Evolutionary conservation across 2,888 invertebrate species (phyloP).

Genomic region (Molorchus minor): DNA sequence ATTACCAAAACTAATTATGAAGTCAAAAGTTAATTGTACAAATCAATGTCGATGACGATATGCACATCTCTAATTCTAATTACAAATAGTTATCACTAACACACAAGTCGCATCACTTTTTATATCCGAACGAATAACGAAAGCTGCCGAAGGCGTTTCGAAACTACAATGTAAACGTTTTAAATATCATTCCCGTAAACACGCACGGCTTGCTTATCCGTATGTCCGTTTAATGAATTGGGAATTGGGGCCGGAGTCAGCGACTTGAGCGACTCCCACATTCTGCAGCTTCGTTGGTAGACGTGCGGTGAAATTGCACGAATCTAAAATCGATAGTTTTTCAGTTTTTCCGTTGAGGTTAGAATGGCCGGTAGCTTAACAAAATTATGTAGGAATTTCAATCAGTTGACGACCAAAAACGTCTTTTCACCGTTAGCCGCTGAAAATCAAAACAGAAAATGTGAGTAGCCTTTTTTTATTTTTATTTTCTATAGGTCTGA

Average conservation of each 20-base stretch:
- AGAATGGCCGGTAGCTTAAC: conserved; percentile 61
- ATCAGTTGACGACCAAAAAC: conserved; percentile 48
- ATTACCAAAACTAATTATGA: too few species aligned
- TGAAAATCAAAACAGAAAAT: conserved; percentile 47
- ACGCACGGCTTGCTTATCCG: not conserved
- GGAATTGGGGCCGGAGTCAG: not conserved
- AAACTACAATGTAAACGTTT: conserved; percentile 24
- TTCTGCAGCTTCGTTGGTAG: not conserved
- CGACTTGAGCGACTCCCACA: not conserved
- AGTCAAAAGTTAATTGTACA: too few species aligned
- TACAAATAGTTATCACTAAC: too few species aligned
- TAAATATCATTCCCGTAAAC: not conserved
- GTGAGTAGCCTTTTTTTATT: conserved; percentile 48
- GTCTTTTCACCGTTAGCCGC: conserved; percentile 38
- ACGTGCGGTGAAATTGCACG: not conserved
- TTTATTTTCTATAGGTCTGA: not conserved
- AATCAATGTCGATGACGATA: too few species aligned
- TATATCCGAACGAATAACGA: not conserved
- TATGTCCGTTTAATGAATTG: not conserved
- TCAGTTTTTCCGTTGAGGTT: conserved; percentile 53
- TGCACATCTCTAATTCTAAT: too few species aligned
- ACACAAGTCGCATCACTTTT: not conserved
- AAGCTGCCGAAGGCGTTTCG: conserved; percentile 9
- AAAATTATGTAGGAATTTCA: conserved; percentile 57
- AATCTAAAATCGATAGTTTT: too few species aligned